Base-by-base conservation (phyloP, 2,113 vertebrate genomes). In the Corydoras sp. region DNA sequence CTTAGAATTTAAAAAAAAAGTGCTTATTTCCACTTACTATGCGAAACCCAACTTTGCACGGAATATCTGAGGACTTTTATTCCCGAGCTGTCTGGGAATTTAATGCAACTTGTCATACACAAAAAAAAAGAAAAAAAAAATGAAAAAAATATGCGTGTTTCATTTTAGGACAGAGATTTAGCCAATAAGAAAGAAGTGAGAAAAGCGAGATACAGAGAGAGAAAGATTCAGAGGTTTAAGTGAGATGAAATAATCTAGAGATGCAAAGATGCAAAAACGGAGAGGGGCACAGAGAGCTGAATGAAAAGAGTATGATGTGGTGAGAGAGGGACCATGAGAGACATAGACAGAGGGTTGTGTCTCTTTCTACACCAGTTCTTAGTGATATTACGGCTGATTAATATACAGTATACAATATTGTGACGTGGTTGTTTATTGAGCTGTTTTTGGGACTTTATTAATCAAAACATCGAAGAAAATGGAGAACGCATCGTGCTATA, bases 381-480 rank as follows among this genome's bases (percentile, higher is more conserved):
- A 78, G 69, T 13, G 9, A 70, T 85, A 87, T 86, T 83, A 86
- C 90, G 89, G 87, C 83, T 91, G 88, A 91, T 85, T 90, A 93
- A 89, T 88, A 93, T 96, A 73, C 71, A 66, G 56, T 73, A 95
- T 91, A 87, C 88, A 56, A 91, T 93, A 90, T 90, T 90, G 93
- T 96, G 88, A 90, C 89, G 91, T 95, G 93, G 90, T 93, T 94
- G 89, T 93, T 68, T 90, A 88, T 90, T 94, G 90, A 92, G 90
- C 89, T 93, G 91, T 95, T 91, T 90, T 89, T 91, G 89, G 91
- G 89, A 95, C 89, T 88, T 75, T 93, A 93, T 93, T 94, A 95
- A 91, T 94, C 94, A 95, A 89, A 93, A 89, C 91, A 90, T 89
- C 87, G 89, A 93, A 92, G 80, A 88, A 92, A 93, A 89, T 72